Evolutionary conservation across 1,140 invertebrate genomes (phyloP).

Genomic region (Pseudomyrmex flavicornis): DNA sequence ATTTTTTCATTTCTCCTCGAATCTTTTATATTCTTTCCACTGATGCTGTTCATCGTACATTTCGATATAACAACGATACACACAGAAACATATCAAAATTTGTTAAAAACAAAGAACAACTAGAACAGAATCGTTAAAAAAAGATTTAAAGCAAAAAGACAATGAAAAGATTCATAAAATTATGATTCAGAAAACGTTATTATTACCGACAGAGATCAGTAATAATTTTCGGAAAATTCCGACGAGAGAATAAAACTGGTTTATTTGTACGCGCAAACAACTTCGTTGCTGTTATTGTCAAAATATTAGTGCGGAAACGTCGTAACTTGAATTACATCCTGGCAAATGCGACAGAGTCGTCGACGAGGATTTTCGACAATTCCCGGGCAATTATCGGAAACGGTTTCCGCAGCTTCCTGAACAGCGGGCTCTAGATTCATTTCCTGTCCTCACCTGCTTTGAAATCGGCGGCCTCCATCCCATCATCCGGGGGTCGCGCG

Average conservation of each 20-base stretch:
- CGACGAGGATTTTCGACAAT: conserved; percentile 62
- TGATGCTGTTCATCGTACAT: no score
- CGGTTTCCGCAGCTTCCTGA: conserved; percentile 63
- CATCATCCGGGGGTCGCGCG: conserved; percentile 27
- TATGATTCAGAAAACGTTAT: no score
- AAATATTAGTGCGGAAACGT: conserved; percentile 13
- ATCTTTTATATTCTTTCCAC: conserved; percentile 26
- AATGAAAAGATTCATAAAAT: conserved; percentile 3
- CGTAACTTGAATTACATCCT: conserved; percentile 49
- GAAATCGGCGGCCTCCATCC: conserved; percentile 47
- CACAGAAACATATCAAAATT: conserved; percentile 9
- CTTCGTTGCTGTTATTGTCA: not conserved
- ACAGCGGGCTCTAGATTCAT: conserved; percentile 63
- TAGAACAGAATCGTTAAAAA: not conserved
- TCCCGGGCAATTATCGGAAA: conserved; percentile 64
- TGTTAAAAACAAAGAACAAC: not conserved
- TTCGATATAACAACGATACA: not conserved
- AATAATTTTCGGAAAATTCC: not conserved
- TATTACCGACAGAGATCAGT: not conserved
- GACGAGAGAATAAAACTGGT: not conserved
- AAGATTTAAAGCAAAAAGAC: not conserved
- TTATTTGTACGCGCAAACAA: not conserved
- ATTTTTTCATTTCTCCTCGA: conserved; percentile 21
- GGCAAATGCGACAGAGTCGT: conserved; percentile 20
- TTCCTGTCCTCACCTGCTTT: conserved; percentile 67